Evolutionary conservation across 2,113 vertebrate species (phyloP).

Genomic region (Anoplopoma fimbria): DNA sequence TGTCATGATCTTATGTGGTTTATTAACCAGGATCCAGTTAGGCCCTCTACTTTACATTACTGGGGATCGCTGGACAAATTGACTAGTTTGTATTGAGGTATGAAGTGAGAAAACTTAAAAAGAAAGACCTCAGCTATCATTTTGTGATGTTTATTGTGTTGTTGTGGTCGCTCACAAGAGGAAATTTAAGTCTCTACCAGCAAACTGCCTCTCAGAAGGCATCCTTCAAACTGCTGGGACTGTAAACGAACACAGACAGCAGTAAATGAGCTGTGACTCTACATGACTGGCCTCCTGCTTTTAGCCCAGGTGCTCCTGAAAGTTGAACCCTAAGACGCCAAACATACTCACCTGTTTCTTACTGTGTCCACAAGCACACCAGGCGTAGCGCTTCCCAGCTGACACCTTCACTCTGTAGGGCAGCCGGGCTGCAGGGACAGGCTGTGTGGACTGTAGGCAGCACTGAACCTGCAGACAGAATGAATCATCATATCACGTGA

Average conservation of each 20-base stretch:
- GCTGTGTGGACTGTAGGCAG: conserved; percentile 45
- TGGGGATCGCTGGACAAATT: background rate
- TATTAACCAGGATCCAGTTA: background rate
- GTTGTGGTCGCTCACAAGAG: background rate
- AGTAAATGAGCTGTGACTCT: conserved; percentile 12
- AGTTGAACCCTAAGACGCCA: background rate
- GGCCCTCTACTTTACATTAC: background rate
- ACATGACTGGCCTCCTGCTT: background rate
- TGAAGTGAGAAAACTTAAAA: background rate
- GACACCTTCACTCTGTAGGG: conserved; percentile 86
- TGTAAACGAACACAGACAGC: background rate
- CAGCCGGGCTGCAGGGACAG: conserved; percentile 81
- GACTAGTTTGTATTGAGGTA: background rate
- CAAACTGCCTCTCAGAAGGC: background rate
- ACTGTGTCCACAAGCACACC: conserved; percentile 91
- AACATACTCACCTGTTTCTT: conserved; percentile 85
- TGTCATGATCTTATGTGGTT: background rate
- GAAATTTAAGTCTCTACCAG: background rate
- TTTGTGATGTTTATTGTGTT: background rate
- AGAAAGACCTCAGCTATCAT: background rate
- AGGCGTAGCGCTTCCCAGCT: conserved; percentile 86
- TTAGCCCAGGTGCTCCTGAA: conserved; percentile 20
- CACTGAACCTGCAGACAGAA: conserved; percentile 44
- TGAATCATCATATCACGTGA: background rate
- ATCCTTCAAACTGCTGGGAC: background rate